Evolutionary conservation across 2,888 invertebrate genomes (phyloP), one percentile per base, ranked within the genome.

Genomic region (Antheraea yamamai): DNA sequence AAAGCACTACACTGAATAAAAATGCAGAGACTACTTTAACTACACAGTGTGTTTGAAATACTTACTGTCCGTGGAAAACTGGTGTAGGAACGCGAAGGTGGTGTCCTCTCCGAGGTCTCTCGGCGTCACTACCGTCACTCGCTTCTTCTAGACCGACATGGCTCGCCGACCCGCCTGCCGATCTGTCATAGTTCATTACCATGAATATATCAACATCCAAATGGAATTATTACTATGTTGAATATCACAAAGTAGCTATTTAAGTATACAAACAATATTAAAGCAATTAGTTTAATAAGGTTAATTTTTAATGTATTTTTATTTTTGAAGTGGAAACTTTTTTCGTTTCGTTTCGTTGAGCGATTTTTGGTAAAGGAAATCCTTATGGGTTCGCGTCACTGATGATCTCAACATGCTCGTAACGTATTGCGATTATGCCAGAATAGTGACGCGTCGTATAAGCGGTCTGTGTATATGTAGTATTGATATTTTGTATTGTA

Each of bases 81-180:
- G 94, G 92, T 78, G 94, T 90, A 64, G 94, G 94, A 78, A 94
- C 94, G 70, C 93, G 89, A 72, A 94, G 90, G 75, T 93, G 91
- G 75, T 91, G 91, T 0, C 87, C 82, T 77, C 88, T 88, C 75
- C 87, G 85, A 47, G 92, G 91, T 73, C 90, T 89, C 83, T 94
- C 94, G 61, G 88, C 92, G 93, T 94, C 94, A 86, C 94, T 93
- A 80, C 92, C 92, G 92, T 94, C 94, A 86, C 94, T 94, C 16
- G 91, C 90, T 78, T 94, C 94, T 78, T 94, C 94, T 73, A 86
- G 82, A 70, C 88, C 92, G 80, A 84, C 85, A 79, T 88, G 91
- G 79, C 91, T 89, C 82, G 90, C 89, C 83, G 91, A 90, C 85
- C 93, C 92, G 73, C 85, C 83, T 81, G 88, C 85, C 84, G 87